Conservation (phyloP, 2,888 invertebrate species). For the Spatulosminthurus flaviceps region DNA sequence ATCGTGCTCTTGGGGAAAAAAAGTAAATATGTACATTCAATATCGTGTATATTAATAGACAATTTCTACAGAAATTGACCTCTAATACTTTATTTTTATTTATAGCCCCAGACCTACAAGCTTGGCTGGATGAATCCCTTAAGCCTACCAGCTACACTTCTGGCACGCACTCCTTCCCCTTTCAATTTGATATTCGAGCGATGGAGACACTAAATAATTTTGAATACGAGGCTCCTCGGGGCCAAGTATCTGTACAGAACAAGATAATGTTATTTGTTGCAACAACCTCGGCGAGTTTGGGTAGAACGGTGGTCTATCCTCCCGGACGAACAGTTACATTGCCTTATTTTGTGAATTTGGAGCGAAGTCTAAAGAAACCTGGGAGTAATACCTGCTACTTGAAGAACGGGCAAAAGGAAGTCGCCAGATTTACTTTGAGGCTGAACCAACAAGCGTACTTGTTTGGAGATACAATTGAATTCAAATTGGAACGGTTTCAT, state of each 20-base stretch:
- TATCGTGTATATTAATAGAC: too few species aligned
- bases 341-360: not conserved
- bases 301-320: not conserved
- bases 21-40: too few species aligned
- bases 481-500: not conserved
- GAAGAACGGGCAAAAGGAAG: not conserved
- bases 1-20: constrained; percentile 3
- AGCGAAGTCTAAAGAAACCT: not conserved
- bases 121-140: not conserved
- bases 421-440: not conserved
- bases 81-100: not conserved
- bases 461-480: constrained; percentile 11
- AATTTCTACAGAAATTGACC: not conserved
- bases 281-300: not conserved
- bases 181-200: not conserved
- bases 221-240: constrained; percentile 5
- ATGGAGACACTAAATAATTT: constrained; percentile 22
- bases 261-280: not conserved
- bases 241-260: constrained; percentile 15
- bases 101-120: constrained; percentile 12
- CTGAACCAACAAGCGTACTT: constrained; percentile 11
- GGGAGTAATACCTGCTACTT: not conserved
- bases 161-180: constrained; percentile 4
- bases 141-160: not conserved
- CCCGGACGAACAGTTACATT: not conserved